Evolutionary conservation across 2,888 invertebrate species (phyloP).

Genomic region (Perdita meconis): DNA sequence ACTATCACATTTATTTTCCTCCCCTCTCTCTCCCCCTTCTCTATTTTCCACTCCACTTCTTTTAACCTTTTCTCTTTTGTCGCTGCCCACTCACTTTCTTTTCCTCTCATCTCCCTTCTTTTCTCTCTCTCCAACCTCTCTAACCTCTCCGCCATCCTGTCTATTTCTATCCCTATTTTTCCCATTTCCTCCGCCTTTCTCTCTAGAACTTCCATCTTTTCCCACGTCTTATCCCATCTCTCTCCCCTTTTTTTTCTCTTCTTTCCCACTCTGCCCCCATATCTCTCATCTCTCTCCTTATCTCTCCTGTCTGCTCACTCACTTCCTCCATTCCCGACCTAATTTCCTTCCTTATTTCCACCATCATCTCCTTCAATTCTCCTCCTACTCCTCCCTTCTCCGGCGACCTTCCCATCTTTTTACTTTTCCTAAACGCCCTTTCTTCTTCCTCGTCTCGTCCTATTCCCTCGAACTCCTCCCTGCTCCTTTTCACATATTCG

Average conservation of each 20-base stretch:
- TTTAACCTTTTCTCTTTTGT: background rate
- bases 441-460: background rate
- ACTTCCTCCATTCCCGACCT: background rate
- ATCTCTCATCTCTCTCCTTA: background rate
- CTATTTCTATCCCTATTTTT: background rate
- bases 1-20: background rate
- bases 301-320: background rate
- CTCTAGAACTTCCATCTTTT: background rate
- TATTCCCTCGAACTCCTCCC: background rate
- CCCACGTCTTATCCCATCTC: background rate
- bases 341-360: background rate
- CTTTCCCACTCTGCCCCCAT: background rate
- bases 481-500: background rate
- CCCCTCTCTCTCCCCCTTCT: background rate
- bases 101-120: no score
- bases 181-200: background rate
- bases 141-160: background rate
- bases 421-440: background rate
- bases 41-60: background rate
- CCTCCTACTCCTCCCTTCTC: background rate
- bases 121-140: background rate
- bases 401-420: background rate
- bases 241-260: background rate
- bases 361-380: background rate
- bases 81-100: background rate